A percentile compares a stretch with the other conserved stretches of the same genome.
Evolutionary conservation across 2,888 invertebrate species (phyloP).

Genomic region (Pelosia muscerda): DNA sequence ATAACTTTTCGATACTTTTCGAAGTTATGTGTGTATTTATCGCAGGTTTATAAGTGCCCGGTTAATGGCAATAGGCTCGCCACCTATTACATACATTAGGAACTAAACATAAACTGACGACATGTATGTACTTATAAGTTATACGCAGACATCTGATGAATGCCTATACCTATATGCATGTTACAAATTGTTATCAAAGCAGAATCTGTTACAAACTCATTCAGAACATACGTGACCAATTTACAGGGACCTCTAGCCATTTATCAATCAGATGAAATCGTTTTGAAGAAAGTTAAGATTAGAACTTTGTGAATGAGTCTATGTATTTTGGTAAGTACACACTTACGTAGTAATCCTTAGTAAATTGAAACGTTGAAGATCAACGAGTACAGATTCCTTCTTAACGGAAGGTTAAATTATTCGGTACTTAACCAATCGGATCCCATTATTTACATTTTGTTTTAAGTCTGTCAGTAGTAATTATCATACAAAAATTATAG

Average conservation of each 20-base stretch:
- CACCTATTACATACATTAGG: no score
- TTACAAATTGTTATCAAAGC: background rate
- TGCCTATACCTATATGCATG: background rate
- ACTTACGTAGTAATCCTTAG: conserved; percentile 36
- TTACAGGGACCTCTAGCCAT: background rate
- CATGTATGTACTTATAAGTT: no score
- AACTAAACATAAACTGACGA: no score
- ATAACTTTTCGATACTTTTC: no score
- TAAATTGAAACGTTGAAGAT: conserved; percentile 46
- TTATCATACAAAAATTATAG: no score
- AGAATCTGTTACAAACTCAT: background rate
- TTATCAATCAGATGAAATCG: conserved; percentile 1
- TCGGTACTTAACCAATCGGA: conserved; percentile 38
- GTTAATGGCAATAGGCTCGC: no score
- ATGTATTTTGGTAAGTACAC: background rate
- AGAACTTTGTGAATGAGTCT: background rate
- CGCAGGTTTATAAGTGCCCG: no score
- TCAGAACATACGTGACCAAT: background rate
- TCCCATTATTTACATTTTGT: conserved; percentile 41
- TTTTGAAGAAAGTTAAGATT: conserved; percentile 1
- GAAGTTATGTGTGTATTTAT: no score
- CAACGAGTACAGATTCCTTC: conserved; percentile 32
- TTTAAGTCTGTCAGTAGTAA: conserved; percentile 20
- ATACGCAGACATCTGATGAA: background rate
- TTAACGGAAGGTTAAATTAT: conserved; percentile 44